phyloP scores from a whole-genome alignment of 2,797 vertebrate genomes.

The Florisuga fusca region DNA sequence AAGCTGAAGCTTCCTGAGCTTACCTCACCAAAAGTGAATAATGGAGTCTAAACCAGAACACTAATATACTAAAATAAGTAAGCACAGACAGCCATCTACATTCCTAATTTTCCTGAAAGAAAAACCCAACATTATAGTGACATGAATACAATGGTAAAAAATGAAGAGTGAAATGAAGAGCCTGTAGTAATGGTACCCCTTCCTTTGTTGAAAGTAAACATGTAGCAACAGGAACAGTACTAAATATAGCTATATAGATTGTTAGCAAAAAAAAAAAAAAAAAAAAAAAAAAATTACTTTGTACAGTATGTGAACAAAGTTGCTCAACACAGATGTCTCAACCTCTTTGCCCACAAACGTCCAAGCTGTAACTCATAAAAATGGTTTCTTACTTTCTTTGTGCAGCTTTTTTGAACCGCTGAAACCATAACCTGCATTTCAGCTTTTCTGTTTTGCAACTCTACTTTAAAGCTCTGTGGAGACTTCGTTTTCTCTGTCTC shows the following conservation, averaged over 20 bases:
- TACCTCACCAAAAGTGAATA: neutral
- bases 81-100: neutral
- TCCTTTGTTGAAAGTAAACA: neutral
- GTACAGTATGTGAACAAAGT: neutral
- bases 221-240: neutral
- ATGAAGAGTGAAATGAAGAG: neutral
- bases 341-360: neutral
- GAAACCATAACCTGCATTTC: conserved; percentile 1
- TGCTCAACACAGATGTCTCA: neutral
- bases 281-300: neutral
- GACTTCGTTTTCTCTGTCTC: neutral
- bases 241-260: neutral
- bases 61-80: neutral
- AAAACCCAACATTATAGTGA: neutral
- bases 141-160: neutral
- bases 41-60: neutral
- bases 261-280: neutral
- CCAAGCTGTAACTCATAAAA: neutral
- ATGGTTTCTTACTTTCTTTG: neutral
- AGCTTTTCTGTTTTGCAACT: conserved; percentile 19
- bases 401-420: conserved; percentile 3
- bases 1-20: neutral
- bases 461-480: neutral
- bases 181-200: neutral
- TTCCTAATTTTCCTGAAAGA: neutral